Evolutionary conservation across 2,797 vertebrate genomes (phyloP), one percentile per base, ranked within the genome.

Genomic region (Coilia nasus): DNA sequence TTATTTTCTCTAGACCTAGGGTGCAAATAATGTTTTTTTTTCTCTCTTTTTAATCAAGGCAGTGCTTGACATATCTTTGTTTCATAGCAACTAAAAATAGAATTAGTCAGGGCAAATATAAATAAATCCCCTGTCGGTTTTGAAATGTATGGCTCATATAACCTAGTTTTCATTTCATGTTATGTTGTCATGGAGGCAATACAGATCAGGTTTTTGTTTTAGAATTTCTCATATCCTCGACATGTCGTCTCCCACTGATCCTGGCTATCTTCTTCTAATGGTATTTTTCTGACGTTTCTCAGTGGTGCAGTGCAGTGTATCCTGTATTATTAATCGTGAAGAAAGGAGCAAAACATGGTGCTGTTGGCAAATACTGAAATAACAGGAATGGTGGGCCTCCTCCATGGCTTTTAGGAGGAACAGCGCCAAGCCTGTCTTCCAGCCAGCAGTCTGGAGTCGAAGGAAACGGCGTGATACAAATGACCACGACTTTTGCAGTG

Each of bases 391-490:
- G 31, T 15, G 5, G 71, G 71, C 15, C 71, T 44, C 35, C 71
- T 78, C 17, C 17, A 10, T 9, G 71, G 71, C 71, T 78, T 44
- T 78, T 78, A 44, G 35, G 0, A 9, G 31, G 41, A 41, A 11
- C 71, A 44, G 71, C 17, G 35, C 35, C 1, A 21, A 78, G 71
- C 71, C 35, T 19, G 31, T 78, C 35, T 78, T 78, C 19, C 31
- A 78, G 35, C 31, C 71, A 1, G 71, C 31, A 44, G 71, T 78
- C 31, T 78, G 35, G 71, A 44, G 71, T 19, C 5, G 71, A 78
- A 31, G 35, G 19, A 78, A 78, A 21, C 71, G 17, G 71, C 31
- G 75, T 85, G 62, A 82, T 56, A 82, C 89, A 86, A 82, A 81
- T 62, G 41, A 64, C 54, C 47, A 44, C 60, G 46, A 71, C 44